Evolutionary conservation across 1,140 invertebrate species (phyloP), one percentile per base, ranked within the genome.

Genomic region (Onthophagus taurus): DNA sequence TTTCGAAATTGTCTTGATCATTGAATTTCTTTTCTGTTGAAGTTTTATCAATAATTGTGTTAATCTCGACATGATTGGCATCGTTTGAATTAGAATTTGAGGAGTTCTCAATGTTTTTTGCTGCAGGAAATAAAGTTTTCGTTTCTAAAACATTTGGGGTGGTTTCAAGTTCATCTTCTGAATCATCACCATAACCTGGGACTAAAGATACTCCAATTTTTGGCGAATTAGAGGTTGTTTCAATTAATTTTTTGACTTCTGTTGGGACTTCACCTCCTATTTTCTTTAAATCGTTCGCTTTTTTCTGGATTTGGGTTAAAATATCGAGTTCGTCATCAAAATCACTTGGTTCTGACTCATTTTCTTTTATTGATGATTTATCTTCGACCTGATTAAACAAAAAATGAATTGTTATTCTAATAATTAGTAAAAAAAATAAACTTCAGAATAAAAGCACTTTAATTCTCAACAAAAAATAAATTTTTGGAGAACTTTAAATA

Each of bases 171-270:
- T 72, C 67, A 6, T 72, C 66, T 19, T 55, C 56, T n/a, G 75
- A 72, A 3, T 70, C 72, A 45, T 73, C 71, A 5, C 71, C 72
- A 38, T 76, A 75, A 31, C 72, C 71, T 19, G 74, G 71, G n/a
- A 77, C 69, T 20, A 77, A 54, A 1, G 74, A 72, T 39, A 74
- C 64, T n/a, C 59, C 58, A 7, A 51, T 49, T 14, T 52, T n/a
- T n/a, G n/a, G n/a, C 23, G 23, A 13, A 36, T 36, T 20, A 7
- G 12, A 36, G 20, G 33, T 38, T 43, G 33, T 31, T 51, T 48
- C 31, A 2, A 36, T 29, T 35, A 49, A 36, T 42, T 44, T 45
- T 46, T 46, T 44, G 13, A 48, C 47, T 42, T 21, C 57, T 45
- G 56, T 55, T 14, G 64, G 59, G 18, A 60, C 47, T 34, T 66